Conservation (phyloP, 1,140 invertebrate genomes). For the Scaptomyza montana region DNA sequence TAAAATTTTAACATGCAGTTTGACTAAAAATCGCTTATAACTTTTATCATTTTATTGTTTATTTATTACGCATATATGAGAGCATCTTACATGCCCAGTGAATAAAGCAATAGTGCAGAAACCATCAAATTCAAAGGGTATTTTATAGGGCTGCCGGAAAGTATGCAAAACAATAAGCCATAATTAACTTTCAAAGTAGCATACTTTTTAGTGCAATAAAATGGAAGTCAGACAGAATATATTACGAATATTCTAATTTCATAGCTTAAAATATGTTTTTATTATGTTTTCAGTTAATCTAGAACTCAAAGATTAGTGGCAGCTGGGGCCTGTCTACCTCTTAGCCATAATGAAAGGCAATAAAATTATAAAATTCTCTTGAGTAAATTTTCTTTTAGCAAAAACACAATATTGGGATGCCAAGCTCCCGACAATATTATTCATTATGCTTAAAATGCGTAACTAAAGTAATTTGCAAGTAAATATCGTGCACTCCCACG, state of each 20-base stretch:
- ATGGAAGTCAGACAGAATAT: not conserved
- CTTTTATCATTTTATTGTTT: too few species aligned
- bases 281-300: not conserved
- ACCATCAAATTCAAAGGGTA: too few species aligned
- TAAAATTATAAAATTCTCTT: slow-evolving; percentile 41
- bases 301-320: not conserved
- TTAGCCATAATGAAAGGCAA: slow-evolving; percentile 22
- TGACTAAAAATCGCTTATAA: too few species aligned
- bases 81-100: too few species aligned
- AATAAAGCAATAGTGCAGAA: too few species aligned
- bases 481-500: slow-evolving; percentile 55
- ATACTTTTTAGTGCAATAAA: slow-evolving; percentile 2
- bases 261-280: not conserved
- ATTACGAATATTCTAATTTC: not conserved
- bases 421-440: slow-evolving; percentile 45
- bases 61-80: too few species aligned
- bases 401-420: slow-evolving; percentile 37
- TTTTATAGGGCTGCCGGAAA: not conserved
- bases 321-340: not conserved
- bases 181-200: not conserved
- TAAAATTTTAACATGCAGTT: too few species aligned
- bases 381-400: slow-evolving; percentile 50
- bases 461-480: slow-evolving; percentile 77
- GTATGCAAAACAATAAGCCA: slow-evolving; percentile 2
- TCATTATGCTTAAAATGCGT: slow-evolving; percentile 76